Percentiles rank a stretch among this genome's conserved stretches.
Evolutionary conservation across 2,797 vertebrate species (phyloP).

Genomic region (Sebastes glaucus): DNA sequence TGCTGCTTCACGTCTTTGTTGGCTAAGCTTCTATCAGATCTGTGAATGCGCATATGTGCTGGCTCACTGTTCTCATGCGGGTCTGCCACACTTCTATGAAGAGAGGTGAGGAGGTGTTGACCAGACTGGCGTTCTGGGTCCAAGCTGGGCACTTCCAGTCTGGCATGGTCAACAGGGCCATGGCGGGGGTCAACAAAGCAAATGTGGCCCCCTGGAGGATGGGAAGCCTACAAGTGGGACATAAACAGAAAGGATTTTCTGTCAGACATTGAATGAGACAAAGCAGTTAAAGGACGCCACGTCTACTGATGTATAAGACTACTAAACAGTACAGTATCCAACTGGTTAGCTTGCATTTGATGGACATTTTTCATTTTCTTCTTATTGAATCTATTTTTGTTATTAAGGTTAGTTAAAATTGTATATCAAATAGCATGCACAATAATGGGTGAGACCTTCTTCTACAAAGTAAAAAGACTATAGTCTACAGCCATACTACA

Average conservation of each 20-base stretch:
- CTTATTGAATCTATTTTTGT: background rate
- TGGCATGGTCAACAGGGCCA: constrained; percentile 91
- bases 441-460: background rate
- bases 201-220: constrained; percentile 95
- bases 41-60: background rate
- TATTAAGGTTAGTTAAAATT: background rate
- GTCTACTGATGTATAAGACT: background rate
- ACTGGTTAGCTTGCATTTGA: background rate
- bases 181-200: constrained; percentile 86
- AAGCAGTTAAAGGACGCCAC: background rate
- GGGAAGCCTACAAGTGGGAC: constrained; percentile 83
- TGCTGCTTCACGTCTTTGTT: background rate
- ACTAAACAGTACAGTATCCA: background rate
- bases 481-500: no score
- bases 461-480: background rate
- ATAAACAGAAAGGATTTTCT: background rate
- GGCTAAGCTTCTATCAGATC: background rate
- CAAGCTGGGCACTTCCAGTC: constrained; percentile 90
- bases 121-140: constrained; percentile 88
- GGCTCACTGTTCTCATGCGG: constrained; percentile 88
- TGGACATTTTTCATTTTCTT: background rate
- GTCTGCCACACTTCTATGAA: constrained; percentile 91
- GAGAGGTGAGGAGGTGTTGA: constrained; percentile 86
- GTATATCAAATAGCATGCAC: background rate
- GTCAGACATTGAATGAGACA: background rate